Evolutionary conservation across 1,140 invertebrate genomes (phyloP).

Genomic region (Lutraria rhynchaena): DNA sequence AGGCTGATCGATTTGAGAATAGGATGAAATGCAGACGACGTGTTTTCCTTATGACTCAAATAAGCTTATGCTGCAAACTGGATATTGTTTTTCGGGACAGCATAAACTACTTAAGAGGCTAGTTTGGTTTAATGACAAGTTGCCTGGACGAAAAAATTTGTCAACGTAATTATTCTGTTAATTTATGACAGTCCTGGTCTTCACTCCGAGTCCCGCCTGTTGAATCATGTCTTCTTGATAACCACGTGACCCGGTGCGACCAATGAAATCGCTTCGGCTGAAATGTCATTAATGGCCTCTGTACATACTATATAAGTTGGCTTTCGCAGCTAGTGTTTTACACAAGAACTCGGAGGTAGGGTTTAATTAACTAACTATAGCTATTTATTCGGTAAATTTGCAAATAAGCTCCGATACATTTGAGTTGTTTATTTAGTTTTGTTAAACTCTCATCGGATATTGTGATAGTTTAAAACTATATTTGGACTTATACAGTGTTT

Average conservation of each 20-base stretch:
- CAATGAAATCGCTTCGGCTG: constrained; percentile 26
- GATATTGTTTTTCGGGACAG: background rate
- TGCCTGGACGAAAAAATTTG: constrained; percentile 49
- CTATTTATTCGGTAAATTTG: constrained; percentile 4
- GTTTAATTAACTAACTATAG: constrained; percentile 21
- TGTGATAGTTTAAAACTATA: constrained; percentile 13
- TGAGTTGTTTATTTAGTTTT: background rate
- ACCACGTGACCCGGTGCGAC: constrained; percentile 25
- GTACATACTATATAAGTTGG: constrained; percentile 41
- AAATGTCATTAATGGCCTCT: constrained; percentile 26
- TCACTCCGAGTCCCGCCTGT: constrained; percentile 38
- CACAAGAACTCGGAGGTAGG: constrained; percentile 38
- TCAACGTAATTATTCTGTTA: constrained; percentile 44
- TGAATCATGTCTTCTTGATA: constrained; percentile 47
- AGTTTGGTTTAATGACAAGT: constrained; percentile 40
- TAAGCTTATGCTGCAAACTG: background rate
- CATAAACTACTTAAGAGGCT: constrained; percentile 24
- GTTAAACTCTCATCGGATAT: background rate
- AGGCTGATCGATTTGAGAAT: background rate
- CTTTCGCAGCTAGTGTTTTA: constrained; percentile 3
- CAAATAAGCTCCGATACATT: background rate
- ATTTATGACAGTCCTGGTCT: constrained; percentile 51
- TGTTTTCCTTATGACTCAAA: constrained; percentile 15
- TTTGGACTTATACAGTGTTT: background rate
- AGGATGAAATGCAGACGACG: background rate